Evolutionary conservation across 1,140 invertebrate genomes (phyloP), one percentile per base, ranked within the genome.

Genomic region (Camponotus vicinus): DNA sequence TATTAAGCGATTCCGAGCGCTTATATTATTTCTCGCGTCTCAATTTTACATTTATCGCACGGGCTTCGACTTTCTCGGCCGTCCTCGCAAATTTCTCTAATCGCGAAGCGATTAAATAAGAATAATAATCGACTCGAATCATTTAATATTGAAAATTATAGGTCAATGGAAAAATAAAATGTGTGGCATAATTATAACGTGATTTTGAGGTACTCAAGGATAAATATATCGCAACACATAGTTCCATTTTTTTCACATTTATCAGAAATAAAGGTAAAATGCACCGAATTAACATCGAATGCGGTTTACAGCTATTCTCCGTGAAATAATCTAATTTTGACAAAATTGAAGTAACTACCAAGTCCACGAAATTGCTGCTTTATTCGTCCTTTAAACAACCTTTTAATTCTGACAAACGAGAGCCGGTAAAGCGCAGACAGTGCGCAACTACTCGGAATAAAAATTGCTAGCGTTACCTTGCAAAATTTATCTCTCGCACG

Each of bases 11-110:
- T 15, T 18, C 69, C 49, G 55, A 83, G 79, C 18, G 79, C 55
- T 73, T 83, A 83, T 83, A 83, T 83, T 83, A 83, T 83, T 73
- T 83, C 55, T 49, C 69, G 27, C 67, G 13, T 82, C 32, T 73
- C 55, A 57, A 27, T 73, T 83, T 73, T 83, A 49, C 55, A 49
- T 83, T 83, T 61, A 83, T 49, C 40, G 55, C 69, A 13, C 55
- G n/a, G 59, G n/a, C 21, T n/a, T 32, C 32, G n/a, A 83, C 63
- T 73, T 83, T 61, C 40, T 61, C 15, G 27, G 2, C 32, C 7
- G 21, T 71, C 63, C 9, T 49, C 69, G 55, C 69, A 21, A 61
- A 73, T 73, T 21, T 49, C 8, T 61, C n/a, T 40, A 59, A 9
- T 61, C 6, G 69, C 27, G 27, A 21, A 61, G 61, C n/a, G 55